phyloP scores from a whole-genome alignment of 2,797 vertebrate genomes.

The Galago senegalensis region DNA sequence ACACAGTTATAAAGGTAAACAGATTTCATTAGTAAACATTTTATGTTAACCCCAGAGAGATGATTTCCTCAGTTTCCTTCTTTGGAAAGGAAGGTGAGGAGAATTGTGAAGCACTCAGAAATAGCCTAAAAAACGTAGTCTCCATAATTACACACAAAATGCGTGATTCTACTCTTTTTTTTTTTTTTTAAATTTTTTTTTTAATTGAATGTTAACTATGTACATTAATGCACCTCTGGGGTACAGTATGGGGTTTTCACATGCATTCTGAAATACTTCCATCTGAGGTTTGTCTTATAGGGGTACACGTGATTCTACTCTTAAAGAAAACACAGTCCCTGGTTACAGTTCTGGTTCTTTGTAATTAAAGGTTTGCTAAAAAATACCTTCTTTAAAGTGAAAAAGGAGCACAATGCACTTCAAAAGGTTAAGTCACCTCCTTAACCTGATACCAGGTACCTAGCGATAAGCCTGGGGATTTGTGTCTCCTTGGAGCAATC shows the following conservation, averaged over 20 bases:
- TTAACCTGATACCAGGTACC: background rate
- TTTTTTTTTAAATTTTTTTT: too few relatives aligned
- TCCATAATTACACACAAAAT: constrained; percentile 36
- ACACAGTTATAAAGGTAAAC: constrained; percentile 91
- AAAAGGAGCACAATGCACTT: background rate
- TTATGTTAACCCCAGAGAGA: constrained; percentile 78
- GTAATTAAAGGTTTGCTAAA: constrained; percentile 56
- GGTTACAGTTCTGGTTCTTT: background rate
- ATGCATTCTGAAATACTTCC: too few relatives aligned
- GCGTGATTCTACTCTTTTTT: constrained; percentile 1
- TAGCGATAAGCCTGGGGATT: background rate
- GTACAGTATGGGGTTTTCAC: too few relatives aligned
- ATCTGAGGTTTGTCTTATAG: too few relatives aligned
- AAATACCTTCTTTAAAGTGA: constrained; percentile 31
- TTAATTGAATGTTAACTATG: too few relatives aligned
- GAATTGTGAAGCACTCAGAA: constrained; percentile 47
- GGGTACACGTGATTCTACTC: constrained; percentile 8
- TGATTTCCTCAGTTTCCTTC: constrained; percentile 64
- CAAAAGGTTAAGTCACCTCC: background rate
- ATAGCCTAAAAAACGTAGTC: constrained; percentile 7
- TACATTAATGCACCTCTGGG: too few relatives aligned
- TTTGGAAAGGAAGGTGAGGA: constrained; percentile 11
- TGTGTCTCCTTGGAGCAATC: background rate
- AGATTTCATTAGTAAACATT: constrained; percentile 89
- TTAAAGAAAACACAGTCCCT: background rate